Conservation (phyloP, 2,113 vertebrate genomes). For the Haemorhous mexicanus region DNA sequence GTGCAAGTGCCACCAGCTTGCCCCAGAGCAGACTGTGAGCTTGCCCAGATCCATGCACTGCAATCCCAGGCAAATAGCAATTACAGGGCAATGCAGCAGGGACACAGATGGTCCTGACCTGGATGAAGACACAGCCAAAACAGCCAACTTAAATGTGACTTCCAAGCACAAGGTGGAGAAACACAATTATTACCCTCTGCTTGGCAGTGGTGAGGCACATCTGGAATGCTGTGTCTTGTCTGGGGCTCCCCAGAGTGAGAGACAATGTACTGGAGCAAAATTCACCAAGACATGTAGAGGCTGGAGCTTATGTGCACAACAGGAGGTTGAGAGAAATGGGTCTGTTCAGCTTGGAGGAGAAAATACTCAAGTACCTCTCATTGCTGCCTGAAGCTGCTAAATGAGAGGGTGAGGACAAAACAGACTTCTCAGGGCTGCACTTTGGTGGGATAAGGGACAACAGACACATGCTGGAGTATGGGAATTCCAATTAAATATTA, state of each 20-base stretch:
- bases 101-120: fast-evolving
- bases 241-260: background rate
- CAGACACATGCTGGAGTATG: background rate
- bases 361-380: background rate
- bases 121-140: background rate
- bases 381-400: background rate
- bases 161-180: background rate
- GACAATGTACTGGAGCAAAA: fast-evolving
- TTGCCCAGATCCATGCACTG: background rate
- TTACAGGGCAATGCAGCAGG: background rate
- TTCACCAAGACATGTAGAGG: background rate
- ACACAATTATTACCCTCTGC: background rate
- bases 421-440: background rate
- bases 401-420: background rate
- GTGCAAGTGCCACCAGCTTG: background rate
- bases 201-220: background rate
- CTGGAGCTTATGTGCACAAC: background rate
- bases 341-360: background rate
- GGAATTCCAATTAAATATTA: background rate
- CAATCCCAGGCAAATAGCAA: background rate
- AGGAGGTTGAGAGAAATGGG: background rate
- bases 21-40: background rate
- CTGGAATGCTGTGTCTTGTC: background rate
- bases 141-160: fast-evolving
- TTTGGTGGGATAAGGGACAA: background rate